Base-by-base conservation (phyloP, 1,140 invertebrate genomes). In the Prorops nasuta region DNA sequence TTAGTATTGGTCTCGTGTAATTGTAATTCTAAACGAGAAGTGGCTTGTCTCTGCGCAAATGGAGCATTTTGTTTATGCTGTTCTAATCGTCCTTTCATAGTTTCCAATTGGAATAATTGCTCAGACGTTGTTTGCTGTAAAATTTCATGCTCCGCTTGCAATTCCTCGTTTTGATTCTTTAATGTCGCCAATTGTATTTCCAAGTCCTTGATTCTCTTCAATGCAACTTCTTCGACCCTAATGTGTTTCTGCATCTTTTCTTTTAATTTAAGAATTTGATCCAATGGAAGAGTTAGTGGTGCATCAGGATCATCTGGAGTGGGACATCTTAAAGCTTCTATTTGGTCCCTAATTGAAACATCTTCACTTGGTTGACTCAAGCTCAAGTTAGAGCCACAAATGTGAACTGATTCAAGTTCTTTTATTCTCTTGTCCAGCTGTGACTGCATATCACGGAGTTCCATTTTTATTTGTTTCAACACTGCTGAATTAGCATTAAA, bases 121-220 rank as follows among this genome's bases (percentile, higher is more conserved):
- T 92, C 87, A 18, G 88, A 87, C 52, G 89, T 83, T 34, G 86
- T 86, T 53, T 87, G 82, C 66, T 92, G 90, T 36, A 93, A 74
- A 20, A 87, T 83, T 58, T 91, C 88, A 16, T 88, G 84, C 60
- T 93, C 90, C 32, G 85, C 84, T 55, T 86, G 82, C 31, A 91
- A 74, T 71, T 92, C 90, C 88, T 89, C 86, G 36, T 86, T 82
- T 37, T 83, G 78, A 49, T 79, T 79, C 51, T 80, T 83, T 3
- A 85, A 54, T 15, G 77, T 69, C 14, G 72, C 72, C 2, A 88
- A 60, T 66, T 89, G 84, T 83, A 89, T 86, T 58, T 90, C 86
- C 16, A 90, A 68, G 71, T 91, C 89, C 7, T 81, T 81, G 14
- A 90, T 82, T 15, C 85, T 77, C 63, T 89, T 90, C 7, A 90